Evolutionary conservation across 2,888 invertebrate genomes (phyloP).

Genomic region (Cactoblastis cactorum): DNA sequence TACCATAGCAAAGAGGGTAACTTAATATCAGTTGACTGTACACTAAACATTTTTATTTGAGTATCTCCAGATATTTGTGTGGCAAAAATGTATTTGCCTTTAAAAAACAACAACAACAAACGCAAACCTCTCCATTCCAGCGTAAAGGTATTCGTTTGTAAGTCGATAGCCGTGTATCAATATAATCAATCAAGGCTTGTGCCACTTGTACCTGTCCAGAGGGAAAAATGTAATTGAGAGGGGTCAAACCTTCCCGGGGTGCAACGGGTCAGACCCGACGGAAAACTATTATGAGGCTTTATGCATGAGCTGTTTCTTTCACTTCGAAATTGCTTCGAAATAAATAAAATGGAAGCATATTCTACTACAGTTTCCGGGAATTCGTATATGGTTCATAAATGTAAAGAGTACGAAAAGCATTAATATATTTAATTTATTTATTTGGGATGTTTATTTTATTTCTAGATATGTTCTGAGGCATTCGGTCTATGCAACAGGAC

Average conservation of each 20-base stretch:
- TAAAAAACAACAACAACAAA: neutral
- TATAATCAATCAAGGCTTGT: conserved; percentile 43
- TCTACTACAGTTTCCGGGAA: no score
- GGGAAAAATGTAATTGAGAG: conserved; percentile 58
- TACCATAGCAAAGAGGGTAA: no score
- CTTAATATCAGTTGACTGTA: no score
- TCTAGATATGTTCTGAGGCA: no score
- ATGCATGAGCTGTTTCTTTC: neutral
- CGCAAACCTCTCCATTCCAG: neutral
- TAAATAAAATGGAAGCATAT: neutral
- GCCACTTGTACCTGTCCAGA: conserved; percentile 36
- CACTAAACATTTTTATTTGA: no score
- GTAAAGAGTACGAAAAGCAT: no score
- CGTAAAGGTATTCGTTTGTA: conserved; percentile 1
- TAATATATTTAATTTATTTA: no score
- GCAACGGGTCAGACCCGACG: conserved; percentile 10
- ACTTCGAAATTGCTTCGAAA: neutral
- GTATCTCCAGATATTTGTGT: no score
- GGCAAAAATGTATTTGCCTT: neutral
- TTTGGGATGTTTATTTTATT: no score
- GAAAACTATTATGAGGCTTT: neutral
- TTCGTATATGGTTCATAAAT: no score
- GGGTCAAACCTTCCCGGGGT: conserved; percentile 37
- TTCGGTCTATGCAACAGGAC: no score
- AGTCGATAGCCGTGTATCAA: conserved; percentile 11